Percentiles rank a stretch among this genome's conserved stretches.
These are phyloP conservation scores for Pagrus major DNA, from an alignment of 2,113 vertebrate species.

Conservation along the genomic window DNA sequence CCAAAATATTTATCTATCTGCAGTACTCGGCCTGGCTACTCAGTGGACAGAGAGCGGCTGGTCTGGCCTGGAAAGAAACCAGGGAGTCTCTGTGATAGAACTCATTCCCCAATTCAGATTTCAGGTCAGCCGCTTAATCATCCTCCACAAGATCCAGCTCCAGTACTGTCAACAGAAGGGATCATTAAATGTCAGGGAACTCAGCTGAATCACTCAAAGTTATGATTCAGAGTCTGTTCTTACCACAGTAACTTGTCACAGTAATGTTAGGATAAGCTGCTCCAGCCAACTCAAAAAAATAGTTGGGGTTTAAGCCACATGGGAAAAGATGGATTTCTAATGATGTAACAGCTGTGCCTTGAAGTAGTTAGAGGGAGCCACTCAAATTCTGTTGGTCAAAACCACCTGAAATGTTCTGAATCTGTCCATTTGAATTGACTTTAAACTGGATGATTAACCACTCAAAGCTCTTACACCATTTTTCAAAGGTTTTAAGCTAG, in stretches of 20 bases:
- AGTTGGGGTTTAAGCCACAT: not conserved
- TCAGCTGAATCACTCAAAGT: constrained; percentile 1
- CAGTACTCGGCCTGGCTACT: constrained; percentile 13
- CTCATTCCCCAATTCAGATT: constrained; percentile 23
- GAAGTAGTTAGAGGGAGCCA: not conserved
- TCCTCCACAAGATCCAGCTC: constrained; percentile 22
- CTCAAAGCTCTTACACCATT: too few relatives aligned
- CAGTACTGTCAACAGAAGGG: constrained; percentile 17
- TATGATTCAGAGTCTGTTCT: not conserved
- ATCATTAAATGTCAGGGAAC: constrained; percentile 34
- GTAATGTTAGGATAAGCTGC: not conserved
- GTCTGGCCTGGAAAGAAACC: constrained; percentile 35
- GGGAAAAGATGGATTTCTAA: not conserved
- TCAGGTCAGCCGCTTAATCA: constrained; percentile 27
- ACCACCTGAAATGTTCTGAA: too few relatives aligned
- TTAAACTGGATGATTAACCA: too few relatives aligned
- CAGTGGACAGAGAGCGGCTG: constrained; percentile 36
- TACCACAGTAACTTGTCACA: not conserved
- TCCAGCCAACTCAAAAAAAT: too few relatives aligned
- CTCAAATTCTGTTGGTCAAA: not conserved
- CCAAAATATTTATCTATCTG: constrained; percentile 42
- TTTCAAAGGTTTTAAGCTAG: too few relatives aligned
- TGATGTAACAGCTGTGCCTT: not conserved
- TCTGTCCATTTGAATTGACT: too few relatives aligned
- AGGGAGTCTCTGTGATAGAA: not conserved